Base-by-base conservation (phyloP, 2,888 invertebrate genomes). In the Drosophila paramelanica region DNA sequence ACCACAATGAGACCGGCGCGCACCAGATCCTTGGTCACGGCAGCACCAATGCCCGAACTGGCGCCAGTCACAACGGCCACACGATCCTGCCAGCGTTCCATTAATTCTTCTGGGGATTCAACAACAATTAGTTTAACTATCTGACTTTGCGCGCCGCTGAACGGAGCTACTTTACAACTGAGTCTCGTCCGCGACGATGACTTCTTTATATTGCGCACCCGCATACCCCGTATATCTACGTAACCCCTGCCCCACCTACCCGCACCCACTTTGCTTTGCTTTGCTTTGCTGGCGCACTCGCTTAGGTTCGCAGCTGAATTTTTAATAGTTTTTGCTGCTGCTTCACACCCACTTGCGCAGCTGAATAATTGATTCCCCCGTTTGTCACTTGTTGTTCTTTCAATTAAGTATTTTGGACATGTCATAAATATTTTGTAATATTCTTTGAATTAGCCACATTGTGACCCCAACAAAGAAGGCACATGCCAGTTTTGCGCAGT, bases 51-150 rank as follows among this genome's bases (percentile, higher is more conserved):
- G 0, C 95, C 95, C 0, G 93, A 92, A 88, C 94, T 94, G 10
- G 94, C 94, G 1, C 95, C 95, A 0, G 95, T 95, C 47, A 95
- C 94, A 27, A 95, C 93, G 0, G 94, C 95, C 0, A 94, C 93
- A 76, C 93, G 93, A 67, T 94, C 94, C 1, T 81, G 78, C 94
- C 94, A 95, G 31, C 94, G 93, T 20, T 95, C 94, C 90, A 90
- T 90, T 43, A 0, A 3, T 20, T 23, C 7, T 11, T 33, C 14
- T 27, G 41, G 13, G 17, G 13, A 5, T 8, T 31, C 3, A 2
- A 1, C 13, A 10, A n/a, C 39, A 42, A n/a, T 52, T n/a, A 13
- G 5, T 1, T 17, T 41, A 11, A 1, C 38, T 25, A 36, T 1
- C 25, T 38, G n/a, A 36, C 27, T 51, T 25, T 8, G 36, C 47